Conservation (phyloP, 2,888 invertebrate species). For the Hofmannophila pseudospretella region DNA sequence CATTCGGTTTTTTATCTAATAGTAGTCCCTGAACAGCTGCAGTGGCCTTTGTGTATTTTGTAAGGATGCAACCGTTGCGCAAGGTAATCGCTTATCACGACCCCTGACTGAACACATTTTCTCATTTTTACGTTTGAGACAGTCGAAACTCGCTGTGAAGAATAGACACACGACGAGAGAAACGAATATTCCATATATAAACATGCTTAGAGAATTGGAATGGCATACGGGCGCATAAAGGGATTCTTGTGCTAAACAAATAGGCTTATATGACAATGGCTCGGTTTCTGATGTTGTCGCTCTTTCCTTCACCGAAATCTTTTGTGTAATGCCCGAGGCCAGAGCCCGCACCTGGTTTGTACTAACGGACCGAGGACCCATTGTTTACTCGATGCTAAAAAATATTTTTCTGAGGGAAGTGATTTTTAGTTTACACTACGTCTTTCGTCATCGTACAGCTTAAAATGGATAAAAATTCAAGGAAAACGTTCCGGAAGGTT, state of each 20-base stretch:
- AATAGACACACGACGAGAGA: constrained; percentile 46
- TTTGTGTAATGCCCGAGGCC: constrained; percentile 64
- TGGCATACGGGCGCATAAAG: constrained; percentile 45
- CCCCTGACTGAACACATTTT: constrained; percentile 20
- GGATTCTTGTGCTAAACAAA: constrained; percentile 62
- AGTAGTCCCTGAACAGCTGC: constrained; percentile 49
- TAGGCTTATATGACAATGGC: constrained; percentile 47
- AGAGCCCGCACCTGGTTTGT: constrained; percentile 57
- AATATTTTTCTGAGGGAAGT: constrained; percentile 59
- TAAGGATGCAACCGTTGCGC: constrained; percentile 29
- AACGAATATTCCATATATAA: constrained; percentile 66
- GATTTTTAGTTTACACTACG: constrained; percentile 67
- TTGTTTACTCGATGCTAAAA: constrained; percentile 67
- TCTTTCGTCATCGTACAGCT: constrained; percentile 69
- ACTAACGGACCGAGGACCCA: constrained; percentile 39
- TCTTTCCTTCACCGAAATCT: constrained; percentile 67
- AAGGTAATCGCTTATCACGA: constrained; percentile 33
- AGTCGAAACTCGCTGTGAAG: constrained; percentile 23
- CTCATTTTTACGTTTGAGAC: constrained; percentile 33
- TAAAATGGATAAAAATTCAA: constrained; percentile 64
- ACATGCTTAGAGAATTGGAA: constrained; percentile 42
- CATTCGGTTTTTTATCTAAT: constrained; percentile 62
- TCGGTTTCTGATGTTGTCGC: constrained; percentile 41
- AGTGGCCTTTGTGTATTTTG: constrained; percentile 21
- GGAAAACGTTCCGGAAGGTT: constrained; percentile 70